Evolutionary conservation across 2,113 vertebrate species (phyloP).

Genomic region (Gallinago undulata): DNA sequence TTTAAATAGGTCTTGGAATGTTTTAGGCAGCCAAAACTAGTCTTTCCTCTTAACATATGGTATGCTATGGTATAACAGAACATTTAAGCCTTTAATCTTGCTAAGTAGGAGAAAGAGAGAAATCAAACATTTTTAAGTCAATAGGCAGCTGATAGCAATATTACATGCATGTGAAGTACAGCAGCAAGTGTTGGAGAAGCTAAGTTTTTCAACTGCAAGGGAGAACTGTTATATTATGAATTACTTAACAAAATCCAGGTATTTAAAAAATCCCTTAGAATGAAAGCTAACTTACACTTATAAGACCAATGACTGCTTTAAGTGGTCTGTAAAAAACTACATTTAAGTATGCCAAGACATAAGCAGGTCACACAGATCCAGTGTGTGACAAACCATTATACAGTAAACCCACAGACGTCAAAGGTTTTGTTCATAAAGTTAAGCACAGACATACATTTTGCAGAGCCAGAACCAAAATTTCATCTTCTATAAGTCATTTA

Average conservation of each 20-base stretch:
- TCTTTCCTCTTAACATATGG: conserved; percentile 45
- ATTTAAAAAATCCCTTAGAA: conserved; percentile 51
- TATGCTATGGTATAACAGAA: conserved; percentile 25
- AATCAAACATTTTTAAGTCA: conserved; percentile 52
- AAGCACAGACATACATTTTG: neutral
- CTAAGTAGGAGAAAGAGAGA: conserved; percentile 44
- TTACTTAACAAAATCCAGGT: conserved; percentile 32
- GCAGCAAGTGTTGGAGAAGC: conserved; percentile 26
- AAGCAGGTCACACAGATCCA: neutral
- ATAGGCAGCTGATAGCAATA: conserved; percentile 42
- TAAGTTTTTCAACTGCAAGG: conserved; percentile 9
- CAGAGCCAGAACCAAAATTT: neutral
- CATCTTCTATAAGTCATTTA: neutral
- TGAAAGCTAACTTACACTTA: neutral
- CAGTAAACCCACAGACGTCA: neutral
- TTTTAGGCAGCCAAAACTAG: conserved; percentile 35
- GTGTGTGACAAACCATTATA: neutral
- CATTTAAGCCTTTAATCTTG: conserved; percentile 59
- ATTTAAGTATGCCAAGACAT: neutral
- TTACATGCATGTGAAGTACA: conserved; percentile 20
- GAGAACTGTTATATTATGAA: conserved; percentile 29
- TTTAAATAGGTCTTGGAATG: conserved; percentile 54
- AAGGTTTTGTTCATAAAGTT: neutral
- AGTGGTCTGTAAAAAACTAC: neutral
- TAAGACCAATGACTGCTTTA: neutral